Evolutionary conservation across 2,888 invertebrate species (phyloP).

Genomic region (Sarcophaga subvicina): DNA sequence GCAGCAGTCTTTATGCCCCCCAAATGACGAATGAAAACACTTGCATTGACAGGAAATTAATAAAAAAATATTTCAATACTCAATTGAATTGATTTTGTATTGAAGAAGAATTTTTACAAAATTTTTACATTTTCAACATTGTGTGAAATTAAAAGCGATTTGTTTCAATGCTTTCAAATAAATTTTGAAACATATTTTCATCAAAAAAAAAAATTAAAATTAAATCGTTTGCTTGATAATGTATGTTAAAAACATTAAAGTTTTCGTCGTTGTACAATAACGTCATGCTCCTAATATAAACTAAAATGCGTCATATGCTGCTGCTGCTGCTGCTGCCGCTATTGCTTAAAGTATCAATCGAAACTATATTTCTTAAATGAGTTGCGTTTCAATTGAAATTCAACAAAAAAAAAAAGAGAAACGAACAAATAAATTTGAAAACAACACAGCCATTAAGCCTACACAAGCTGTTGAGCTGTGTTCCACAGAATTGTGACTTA

Average conservation of each 20-base stretch:
- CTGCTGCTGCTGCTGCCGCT: no score
- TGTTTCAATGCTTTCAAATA: no score
- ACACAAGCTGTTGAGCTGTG: constrained; percentile 9
- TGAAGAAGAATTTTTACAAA: not conserved
- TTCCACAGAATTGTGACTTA: not conserved
- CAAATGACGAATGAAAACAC: not conserved
- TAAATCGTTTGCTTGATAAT: no score
- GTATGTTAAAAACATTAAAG: not conserved
- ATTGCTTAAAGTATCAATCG: no score
- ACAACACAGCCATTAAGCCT: constrained; percentile 25
- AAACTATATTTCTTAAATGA: not conserved
- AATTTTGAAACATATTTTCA: no score
- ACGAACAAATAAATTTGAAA: not conserved
- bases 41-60: constrained; percentile 38
- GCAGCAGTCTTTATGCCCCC: not conserved
- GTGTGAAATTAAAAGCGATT: not conserved
- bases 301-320: constrained; percentile 29
- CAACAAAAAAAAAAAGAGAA: not conserved
- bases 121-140: not conserved
- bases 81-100: not conserved
- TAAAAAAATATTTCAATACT: not conserved
- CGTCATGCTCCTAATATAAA: constrained; percentile 41
- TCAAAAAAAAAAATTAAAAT: no score
- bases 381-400: constrained; percentile 32
- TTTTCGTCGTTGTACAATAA: not conserved